A percentile compares a stretch with the other conserved stretches of the same genome.
These are phyloP conservation scores for Melanophora roralis DNA, from an alignment of 2,888 invertebrate species.

Conservation along the genomic window DNA sequence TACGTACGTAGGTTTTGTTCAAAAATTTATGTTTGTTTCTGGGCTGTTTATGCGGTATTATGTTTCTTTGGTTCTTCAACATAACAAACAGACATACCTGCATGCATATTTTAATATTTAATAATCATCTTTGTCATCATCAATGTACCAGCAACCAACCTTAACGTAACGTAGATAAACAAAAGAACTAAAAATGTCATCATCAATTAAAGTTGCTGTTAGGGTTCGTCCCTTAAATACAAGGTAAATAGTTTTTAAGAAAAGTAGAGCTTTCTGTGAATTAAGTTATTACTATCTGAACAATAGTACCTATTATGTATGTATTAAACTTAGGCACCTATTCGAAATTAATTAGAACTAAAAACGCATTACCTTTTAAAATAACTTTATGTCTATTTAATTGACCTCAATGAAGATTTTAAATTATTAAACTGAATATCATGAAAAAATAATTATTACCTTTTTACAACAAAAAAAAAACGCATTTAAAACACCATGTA, in stretches of 20 bases:
- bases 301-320: no score
- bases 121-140: constrained; percentile 6
- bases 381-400: no score
- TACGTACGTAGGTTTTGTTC: not conserved
- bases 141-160: constrained; percentile 12
- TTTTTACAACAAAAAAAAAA: no score
- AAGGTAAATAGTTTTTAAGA: constrained; percentile 80
- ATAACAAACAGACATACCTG: no score
- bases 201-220: constrained; percentile 94
- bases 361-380: no score
- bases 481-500: no score
- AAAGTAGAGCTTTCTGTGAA: not conserved
- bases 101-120: not conserved
- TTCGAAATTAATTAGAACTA: no score
- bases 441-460: no score
- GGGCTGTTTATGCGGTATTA: constrained; percentile 7
- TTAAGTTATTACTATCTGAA: no score
- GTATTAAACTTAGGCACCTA: no score
- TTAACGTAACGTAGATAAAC: constrained; percentile 9
- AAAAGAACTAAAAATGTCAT: constrained; percentile 70
- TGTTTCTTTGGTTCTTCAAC: not conserved
- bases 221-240: constrained; percentile 93
- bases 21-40: constrained; percentile 18
- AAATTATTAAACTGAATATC: no score
- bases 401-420: no score